A percentile compares a stretch with the other conserved stretches of the same genome.
phyloP scores from a whole-genome alignment of 2,113 vertebrate species.

The Erpornis zantholeuca region DNA sequence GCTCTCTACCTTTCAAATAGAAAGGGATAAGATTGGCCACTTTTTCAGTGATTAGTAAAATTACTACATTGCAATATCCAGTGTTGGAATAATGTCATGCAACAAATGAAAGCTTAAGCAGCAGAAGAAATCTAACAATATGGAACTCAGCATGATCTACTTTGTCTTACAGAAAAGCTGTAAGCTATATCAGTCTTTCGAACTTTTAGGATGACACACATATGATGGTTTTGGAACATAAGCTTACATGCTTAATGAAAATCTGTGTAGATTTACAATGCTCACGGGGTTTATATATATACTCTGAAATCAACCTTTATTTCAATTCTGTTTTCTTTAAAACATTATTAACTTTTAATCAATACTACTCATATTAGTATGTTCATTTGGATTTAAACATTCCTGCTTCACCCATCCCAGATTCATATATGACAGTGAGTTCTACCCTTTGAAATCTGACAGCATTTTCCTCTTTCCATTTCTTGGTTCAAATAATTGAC shows the following conservation, averaged over 20 bases:
- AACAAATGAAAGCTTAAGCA: not conserved
- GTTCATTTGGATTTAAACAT: not conserved
- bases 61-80: not conserved
- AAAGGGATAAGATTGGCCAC: not conserved
- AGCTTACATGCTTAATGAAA: not conserved
- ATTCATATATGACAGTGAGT: not conserved
- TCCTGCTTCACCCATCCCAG: not conserved
- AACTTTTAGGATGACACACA: not conserved
- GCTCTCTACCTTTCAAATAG: not conserved
- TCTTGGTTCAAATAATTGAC: not conserved
- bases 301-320: not conserved
- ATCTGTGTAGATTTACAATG: not conserved
- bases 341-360: not conserved
- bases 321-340: not conserved
- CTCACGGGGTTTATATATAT: accelerated
- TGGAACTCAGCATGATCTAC: not conserved
- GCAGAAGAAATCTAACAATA: not conserved
- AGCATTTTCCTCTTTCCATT: not conserved
- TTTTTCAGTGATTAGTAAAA: not conserved
- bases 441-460: not conserved
- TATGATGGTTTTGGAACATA: not conserved
- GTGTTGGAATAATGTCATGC: not conserved
- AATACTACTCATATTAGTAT: not conserved
- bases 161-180: not conserved
- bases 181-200: not conserved